A percentile compares a stretch with the other conserved stretches of the same genome.
Evolutionary conservation across 2,113 vertebrate genomes (phyloP).

Genomic region (Pangasianodon gigas): DNA sequence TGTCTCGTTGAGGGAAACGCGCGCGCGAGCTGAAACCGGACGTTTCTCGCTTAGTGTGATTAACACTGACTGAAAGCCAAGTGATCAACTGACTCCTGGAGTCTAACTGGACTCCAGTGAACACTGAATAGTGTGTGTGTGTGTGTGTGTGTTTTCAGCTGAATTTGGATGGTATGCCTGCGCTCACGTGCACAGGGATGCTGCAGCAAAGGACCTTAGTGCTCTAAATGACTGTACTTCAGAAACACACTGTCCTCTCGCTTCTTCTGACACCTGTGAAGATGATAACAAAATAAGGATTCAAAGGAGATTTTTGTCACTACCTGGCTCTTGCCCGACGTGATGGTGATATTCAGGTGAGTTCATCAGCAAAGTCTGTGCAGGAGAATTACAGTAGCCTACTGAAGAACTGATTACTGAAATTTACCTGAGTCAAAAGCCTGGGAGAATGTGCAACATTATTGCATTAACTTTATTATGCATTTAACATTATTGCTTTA

Average conservation of each 20-base stretch:
- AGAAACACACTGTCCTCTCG: not conserved
- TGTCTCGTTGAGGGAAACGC: not conserved
- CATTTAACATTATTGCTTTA: not conserved
- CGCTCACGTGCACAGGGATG: not conserved
- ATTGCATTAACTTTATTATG: not conserved
- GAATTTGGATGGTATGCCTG: not conserved
- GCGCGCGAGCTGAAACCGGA: not conserved
- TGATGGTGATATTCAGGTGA: conserved; percentile 2
- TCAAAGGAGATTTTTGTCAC: not conserved
- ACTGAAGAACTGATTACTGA: not conserved
- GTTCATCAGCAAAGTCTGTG: conserved; percentile 4
- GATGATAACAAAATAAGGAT: not conserved
- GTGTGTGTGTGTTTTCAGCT: not conserved
- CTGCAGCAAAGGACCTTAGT: not conserved
- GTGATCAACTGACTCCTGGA: not conserved
- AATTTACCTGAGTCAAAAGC: not conserved
- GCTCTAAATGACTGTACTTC: not conserved
- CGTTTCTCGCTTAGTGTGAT: not conserved
- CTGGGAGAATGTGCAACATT: not conserved
- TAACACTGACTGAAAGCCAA: not conserved
- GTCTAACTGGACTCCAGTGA: not conserved
- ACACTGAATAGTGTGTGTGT: not conserved
- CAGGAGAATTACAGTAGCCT: not conserved
- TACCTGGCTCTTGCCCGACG: not conserved
- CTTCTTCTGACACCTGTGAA: not conserved